A percentile compares a stretch with the other conserved stretches of the same genome.
These are phyloP conservation scores for Laticauda laticaudata DNA, from an alignment of 2,113 vertebrate genomes.

Conservation along the genomic window DNA sequence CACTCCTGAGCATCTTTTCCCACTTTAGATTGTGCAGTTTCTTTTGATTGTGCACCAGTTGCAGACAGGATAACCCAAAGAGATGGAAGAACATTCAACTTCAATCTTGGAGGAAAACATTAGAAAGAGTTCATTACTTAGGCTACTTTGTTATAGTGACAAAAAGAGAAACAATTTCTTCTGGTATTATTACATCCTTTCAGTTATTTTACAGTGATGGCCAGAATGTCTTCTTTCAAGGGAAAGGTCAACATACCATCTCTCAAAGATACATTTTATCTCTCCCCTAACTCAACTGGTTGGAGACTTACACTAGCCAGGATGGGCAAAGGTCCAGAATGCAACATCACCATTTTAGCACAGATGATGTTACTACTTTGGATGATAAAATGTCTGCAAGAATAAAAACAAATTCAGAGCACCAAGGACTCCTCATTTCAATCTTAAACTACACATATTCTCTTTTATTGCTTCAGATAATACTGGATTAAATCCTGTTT, in stretches of 20 bases:
- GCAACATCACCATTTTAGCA: not conserved
- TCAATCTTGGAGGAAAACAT: not conserved
- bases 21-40: not conserved
- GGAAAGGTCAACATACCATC: not conserved
- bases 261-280: not conserved
- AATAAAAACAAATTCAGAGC: not conserved
- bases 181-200: not conserved
- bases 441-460: not conserved
- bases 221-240: not conserved
- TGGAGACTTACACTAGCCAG: not conserved
- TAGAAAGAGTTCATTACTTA: not conserved
- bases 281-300: not conserved
- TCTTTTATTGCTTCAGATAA: not conserved
- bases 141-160: not conserved
- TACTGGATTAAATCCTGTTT: not conserved
- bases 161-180: not conserved
- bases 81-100: not conserved
- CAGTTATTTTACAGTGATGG: not conserved
- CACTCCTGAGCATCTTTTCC: not conserved
- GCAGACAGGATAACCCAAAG: not conserved
- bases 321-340: not conserved
- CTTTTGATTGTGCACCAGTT: not conserved
- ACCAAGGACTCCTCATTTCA: not conserved
- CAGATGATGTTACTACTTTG: not conserved
- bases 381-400: not conserved